These are phyloP conservation scores for Pachyseris speciosa DNA, from an alignment of 64 coral and sea anemone species.

Conservation along the genomic window DNA sequence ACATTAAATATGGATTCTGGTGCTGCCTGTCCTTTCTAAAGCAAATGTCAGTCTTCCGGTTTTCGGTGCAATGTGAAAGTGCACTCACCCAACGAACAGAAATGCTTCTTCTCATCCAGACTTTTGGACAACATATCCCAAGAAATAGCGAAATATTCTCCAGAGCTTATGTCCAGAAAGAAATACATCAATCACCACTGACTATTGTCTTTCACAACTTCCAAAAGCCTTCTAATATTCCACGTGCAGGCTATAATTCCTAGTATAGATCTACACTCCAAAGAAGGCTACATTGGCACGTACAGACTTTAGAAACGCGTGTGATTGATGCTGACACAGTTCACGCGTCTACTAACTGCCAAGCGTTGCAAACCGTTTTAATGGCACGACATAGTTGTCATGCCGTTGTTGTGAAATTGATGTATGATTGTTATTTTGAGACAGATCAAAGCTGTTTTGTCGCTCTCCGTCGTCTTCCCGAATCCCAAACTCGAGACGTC, in stretches of 20 bases:
- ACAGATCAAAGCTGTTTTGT: constrained; percentile 37
- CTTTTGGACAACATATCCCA: neutral
- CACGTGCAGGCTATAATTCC: neutral
- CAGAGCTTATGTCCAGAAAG: neutral
- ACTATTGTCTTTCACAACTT: neutral
- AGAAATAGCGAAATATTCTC: neutral
- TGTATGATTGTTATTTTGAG: constrained; percentile 29
- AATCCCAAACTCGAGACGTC: neutral
- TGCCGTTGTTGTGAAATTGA: constrained; percentile 32
- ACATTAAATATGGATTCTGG: neutral
- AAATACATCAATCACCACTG: neutral
- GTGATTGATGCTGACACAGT: constrained; percentile 30
- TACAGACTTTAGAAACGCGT: neutral
- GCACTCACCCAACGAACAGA: neutral
- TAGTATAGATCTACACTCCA: neutral
- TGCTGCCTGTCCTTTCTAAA: neutral
- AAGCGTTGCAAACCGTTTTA: neutral
- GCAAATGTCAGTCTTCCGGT: neutral
- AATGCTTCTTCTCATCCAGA: neutral
- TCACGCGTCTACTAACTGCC: constrained; percentile 32
- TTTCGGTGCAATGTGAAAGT: neutral
- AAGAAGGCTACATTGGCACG: neutral
- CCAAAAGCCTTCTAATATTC: neutral
- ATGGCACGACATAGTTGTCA: constrained; percentile 42
- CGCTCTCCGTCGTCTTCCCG: neutral